A percentile compares a stretch with the other conserved stretches of the same genome.
These are phyloP conservation scores for Uloborus plumipes DNA, from an alignment of 2,888 invertebrate genomes.

Conservation along the genomic window DNA sequence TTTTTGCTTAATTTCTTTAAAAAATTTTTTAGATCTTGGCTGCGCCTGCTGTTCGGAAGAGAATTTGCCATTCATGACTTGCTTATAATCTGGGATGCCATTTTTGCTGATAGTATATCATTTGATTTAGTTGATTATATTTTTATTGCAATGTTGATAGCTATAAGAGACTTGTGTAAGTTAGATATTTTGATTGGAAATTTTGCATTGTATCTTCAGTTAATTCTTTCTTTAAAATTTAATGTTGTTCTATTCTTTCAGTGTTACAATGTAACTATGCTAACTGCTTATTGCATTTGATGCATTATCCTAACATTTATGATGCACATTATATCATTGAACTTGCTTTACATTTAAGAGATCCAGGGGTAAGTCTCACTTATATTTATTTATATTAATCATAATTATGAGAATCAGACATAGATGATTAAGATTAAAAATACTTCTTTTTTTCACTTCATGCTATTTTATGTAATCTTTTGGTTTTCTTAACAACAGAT, in stretches of 20 bases:
- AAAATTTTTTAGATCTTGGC: constrained; percentile 79
- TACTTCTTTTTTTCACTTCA: too few species aligned
- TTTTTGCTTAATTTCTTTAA: not conserved
- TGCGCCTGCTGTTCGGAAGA: constrained; percentile 84
- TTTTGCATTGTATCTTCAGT: not conserved
- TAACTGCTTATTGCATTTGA: constrained; percentile 77
- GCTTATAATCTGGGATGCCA: constrained; percentile 85
- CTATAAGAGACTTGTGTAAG: constrained; percentile 80
- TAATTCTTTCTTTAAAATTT: not conserved
- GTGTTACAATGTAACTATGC: constrained; percentile 79
- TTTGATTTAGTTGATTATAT: constrained; percentile 78
- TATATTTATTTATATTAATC: not conserved
- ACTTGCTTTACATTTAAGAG: constrained; percentile 75
- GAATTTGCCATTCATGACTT: constrained; percentile 85
- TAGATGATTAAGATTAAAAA: too few species aligned
- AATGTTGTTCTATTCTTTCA: constrained; percentile 68
- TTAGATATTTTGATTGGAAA: constrained; percentile 66
- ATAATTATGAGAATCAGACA: too few species aligned
- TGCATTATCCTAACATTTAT: constrained; percentile 79
- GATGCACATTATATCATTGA: constrained; percentile 78
- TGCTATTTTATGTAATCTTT: too few species aligned
- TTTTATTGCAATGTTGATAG: constrained; percentile 82
- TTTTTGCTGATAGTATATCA: constrained; percentile 79
- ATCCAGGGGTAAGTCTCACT: constrained; percentile 71
- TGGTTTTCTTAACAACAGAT: too few species aligned